A percentile compares a stretch with the other conserved stretches of the same genome.
Evolutionary conservation across 2,888 invertebrate species (phyloP).

Genomic region (Coremacera marginata): DNA sequence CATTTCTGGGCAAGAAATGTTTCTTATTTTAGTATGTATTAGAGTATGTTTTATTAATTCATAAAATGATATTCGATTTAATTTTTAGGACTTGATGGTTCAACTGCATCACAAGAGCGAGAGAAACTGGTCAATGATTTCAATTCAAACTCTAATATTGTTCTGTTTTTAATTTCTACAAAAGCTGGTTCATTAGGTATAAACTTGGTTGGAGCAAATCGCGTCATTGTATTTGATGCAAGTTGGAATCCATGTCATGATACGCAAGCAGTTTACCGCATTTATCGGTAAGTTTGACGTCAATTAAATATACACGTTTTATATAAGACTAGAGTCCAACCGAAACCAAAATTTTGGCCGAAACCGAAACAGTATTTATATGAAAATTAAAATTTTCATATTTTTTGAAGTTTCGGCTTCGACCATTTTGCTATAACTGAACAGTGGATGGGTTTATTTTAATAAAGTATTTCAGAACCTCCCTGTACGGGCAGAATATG

Average conservation of each 20-base stretch:
- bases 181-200: slow-evolving; percentile 97
- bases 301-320: too few species aligned
- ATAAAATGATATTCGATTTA: background rate
- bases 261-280: slow-evolving; percentile 96
- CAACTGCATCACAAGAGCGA: slow-evolving; percentile 92
- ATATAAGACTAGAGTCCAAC: too few species aligned
- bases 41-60: slow-evolving; percentile 11
- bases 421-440: too few species aligned
- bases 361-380: too few species aligned
- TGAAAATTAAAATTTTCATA: too few species aligned
- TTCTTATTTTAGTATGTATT: slow-evolving; percentile 88
- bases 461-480: too few species aligned
- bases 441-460: too few species aligned
- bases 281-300: slow-evolving; percentile 73
- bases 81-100: slow-evolving; percentile 87
- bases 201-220: slow-evolving; percentile 96
- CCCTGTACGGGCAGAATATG: too few species aligned
- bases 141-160: slow-evolving; percentile 87
- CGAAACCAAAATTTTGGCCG: too few species aligned
- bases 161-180: slow-evolving; percentile 95
- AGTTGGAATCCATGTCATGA: slow-evolving; percentile 99
- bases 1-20: slow-evolving; percentile 87
- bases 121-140: slow-evolving; percentile 97
- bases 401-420: too few species aligned
- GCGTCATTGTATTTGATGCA: slow-evolving; percentile 97